phyloP scores from a whole-genome alignment of 2,888 invertebrate species.

The Spilarctia lutea region DNA sequence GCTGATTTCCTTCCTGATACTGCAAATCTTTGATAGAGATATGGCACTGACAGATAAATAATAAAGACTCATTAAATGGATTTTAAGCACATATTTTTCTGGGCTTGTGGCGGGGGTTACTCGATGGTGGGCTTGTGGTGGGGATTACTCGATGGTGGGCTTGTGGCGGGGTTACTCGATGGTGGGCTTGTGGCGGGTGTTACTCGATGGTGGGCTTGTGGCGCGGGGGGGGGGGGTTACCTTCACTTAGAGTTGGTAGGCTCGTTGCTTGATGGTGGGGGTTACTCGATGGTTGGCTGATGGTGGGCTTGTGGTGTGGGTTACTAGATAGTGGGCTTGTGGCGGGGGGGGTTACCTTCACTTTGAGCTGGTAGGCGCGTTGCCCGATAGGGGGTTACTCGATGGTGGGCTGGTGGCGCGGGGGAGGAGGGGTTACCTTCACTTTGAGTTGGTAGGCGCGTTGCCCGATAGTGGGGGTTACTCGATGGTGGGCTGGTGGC shows the following conservation, averaged over 20 bases:
- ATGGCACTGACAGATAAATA: neutral
- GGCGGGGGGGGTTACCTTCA: conserved; percentile 69
- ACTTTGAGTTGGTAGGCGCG: conserved; percentile 88
- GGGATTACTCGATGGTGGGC: conserved; percentile 90
- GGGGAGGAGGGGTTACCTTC: no score
- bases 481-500: no score
- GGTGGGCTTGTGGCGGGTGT: conserved; percentile 89
- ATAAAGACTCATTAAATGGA: no score
- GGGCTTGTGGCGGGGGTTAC: conserved; percentile 34
- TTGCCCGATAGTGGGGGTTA: no score
- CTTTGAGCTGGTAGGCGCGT: conserved; percentile 89
- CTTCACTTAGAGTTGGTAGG: conserved; percentile 88
- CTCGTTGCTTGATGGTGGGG: conserved; percentile 91
- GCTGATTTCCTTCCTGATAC: neutral
- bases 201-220: conserved; percentile 89
- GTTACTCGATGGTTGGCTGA: conserved; percentile 89
- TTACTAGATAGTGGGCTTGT: conserved; percentile 89
- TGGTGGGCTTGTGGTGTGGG: conserved; percentile 79
- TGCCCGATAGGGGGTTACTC: conserved; percentile 88
- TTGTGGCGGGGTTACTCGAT: conserved; percentile 77
- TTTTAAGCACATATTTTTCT: no score
- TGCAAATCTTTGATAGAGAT: neutral
- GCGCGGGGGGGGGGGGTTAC: conserved; percentile 66
- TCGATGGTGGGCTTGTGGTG: conserved; percentile 89
- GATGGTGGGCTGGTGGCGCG: no score